phyloP scores from a whole-genome alignment of 1,140 invertebrate species.

The Tetraneura akinire region DNA sequence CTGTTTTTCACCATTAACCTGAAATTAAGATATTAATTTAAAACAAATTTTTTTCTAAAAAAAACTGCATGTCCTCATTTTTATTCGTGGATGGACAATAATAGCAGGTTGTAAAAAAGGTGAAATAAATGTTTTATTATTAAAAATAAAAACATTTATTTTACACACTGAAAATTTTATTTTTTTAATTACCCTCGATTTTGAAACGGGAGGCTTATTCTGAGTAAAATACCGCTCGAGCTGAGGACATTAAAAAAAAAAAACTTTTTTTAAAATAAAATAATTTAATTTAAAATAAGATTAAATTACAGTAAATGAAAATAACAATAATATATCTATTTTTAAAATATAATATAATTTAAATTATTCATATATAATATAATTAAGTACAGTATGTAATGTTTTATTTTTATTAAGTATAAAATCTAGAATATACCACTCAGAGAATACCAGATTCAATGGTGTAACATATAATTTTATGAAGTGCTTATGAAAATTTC shows the following conservation, averaged over 20 bases:
- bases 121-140: slow-evolving; percentile 29
- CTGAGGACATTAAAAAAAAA: slow-evolving; percentile 59
- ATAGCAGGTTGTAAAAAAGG: slow-evolving; percentile 15
- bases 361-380: too few species aligned
- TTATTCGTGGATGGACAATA: slow-evolving; percentile 4
- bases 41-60: neutral
- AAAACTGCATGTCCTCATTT: slow-evolving; percentile 30
- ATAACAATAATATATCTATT: too few species aligned
- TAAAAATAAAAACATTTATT: slow-evolving; percentile 36
- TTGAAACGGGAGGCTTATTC: slow-evolving; percentile 74
- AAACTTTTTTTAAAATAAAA: slow-evolving; percentile 51
- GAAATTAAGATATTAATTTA: neutral
- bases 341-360: too few species aligned
- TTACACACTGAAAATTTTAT: neutral
- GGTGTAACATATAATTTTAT: too few species aligned
- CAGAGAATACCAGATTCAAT: too few species aligned
- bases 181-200: slow-evolving; percentile 68
- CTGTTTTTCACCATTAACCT: slow-evolving; percentile 47
- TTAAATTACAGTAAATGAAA: neutral
- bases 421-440: too few species aligned
- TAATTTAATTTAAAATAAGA: neutral
- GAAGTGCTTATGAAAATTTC: too few species aligned
- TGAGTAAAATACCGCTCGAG: slow-evolving; percentile 94
- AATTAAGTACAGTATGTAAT: too few species aligned
- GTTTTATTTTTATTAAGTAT: too few species aligned